Evolutionary conservation across 2,113 vertebrate species (phyloP).

Genomic region (Chionomys nivalis): DNA sequence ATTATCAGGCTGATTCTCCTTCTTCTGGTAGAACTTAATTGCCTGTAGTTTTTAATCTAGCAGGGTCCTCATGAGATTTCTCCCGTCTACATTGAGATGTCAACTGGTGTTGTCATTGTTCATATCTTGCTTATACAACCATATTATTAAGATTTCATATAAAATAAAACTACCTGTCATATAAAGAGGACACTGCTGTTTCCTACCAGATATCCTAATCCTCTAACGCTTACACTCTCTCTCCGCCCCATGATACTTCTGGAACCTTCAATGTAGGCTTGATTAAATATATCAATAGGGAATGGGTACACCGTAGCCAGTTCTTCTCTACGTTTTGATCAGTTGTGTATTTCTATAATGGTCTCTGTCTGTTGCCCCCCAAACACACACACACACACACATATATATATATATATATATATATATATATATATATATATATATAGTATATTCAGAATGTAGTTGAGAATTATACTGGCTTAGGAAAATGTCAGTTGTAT

Average conservation of each 20-base stretch:
- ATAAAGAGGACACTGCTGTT: background rate
- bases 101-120: background rate
- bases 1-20: background rate
- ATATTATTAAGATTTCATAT: too few relatives aligned
- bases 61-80: background rate
- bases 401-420: too few relatives aligned
- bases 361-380: background rate
- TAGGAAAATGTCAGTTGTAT: background rate
- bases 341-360: background rate
- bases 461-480: background rate
- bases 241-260: background rate
- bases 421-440: too few relatives aligned
- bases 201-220: background rate
- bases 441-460: background rate
- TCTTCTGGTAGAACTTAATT: background rate
- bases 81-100: background rate
- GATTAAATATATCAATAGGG: background rate
- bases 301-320: too few relatives aligned
- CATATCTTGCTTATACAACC: background rate
- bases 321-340: background rate
- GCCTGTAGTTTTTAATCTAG: background rate
- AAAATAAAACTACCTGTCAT: background rate
- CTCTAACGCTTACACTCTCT: background rate
- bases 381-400: too few relatives aligned
- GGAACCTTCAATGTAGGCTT: background rate